Conservation (phyloP, 1,140 invertebrate genomes). For the Tetramorium parvispinum region DNA sequence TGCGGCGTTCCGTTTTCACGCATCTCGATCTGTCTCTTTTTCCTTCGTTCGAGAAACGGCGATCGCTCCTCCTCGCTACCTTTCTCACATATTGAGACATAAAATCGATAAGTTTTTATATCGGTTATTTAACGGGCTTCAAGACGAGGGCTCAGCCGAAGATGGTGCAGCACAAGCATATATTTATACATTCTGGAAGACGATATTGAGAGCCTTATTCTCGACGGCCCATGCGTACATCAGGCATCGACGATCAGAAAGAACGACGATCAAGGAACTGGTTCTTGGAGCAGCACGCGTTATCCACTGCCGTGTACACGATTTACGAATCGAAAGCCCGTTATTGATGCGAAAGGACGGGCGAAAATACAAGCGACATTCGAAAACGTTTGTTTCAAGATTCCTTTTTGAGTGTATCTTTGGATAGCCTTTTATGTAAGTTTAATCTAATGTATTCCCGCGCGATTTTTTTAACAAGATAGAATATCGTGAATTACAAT, state of each 20-base stretch:
- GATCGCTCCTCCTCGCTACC: constrained; percentile 19
- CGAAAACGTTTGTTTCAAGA: constrained; percentile 25
- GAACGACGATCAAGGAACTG: constrained; percentile 63
- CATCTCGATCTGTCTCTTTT: constrained; percentile 57
- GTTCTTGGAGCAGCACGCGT: constrained; percentile 52
- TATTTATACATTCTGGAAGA: constrained; percentile 67
- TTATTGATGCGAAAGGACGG: constrained; percentile 65
- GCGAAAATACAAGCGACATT: constrained; percentile 4
- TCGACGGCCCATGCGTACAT: constrained; percentile 24
- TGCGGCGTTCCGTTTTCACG: constrained; percentile 63
- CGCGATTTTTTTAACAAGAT: background rate
- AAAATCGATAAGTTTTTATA: constrained; percentile 76
- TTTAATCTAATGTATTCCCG: background rate
- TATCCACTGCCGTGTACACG: constrained; percentile 59
- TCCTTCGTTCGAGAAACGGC: constrained; percentile 41
- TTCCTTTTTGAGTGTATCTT: background rate
- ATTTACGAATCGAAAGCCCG: constrained; percentile 63
- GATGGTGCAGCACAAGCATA: constrained; percentile 44
- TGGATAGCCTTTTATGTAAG: background rate
- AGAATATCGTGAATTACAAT: background rate
- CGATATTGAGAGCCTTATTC: constrained; percentile 51
- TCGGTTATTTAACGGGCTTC: constrained; percentile 46
- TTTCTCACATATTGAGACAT: constrained; percentile 73
- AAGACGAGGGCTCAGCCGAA: background rate
- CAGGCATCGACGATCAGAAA: constrained; percentile 56